Evolutionary conservation across 2,797 vertebrate genomes (phyloP).

Genomic region (Paedocypris micromegethes): DNA sequence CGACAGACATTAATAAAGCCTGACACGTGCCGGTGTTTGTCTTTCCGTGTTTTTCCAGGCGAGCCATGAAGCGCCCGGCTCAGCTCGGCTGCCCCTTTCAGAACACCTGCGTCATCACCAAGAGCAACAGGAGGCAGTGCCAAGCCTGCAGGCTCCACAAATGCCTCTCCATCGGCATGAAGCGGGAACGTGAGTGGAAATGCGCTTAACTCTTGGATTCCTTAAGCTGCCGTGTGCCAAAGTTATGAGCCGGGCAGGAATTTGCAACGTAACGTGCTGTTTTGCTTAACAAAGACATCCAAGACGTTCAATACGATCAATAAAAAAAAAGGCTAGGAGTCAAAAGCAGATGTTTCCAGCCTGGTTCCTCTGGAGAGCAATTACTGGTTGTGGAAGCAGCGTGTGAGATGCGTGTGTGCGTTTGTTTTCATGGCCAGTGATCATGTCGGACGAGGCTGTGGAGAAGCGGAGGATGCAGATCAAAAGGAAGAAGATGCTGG

Average conservation of each 20-base stretch:
- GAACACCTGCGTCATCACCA: slow-evolving; percentile 70
- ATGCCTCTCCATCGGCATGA: slow-evolving; percentile 75
- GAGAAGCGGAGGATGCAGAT: slow-evolving; percentile 66
- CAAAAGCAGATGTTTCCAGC: too few relatives aligned
- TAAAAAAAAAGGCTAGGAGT: too few relatives aligned
- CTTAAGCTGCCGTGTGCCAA: background rate
- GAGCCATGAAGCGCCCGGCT: slow-evolving; percentile 66
- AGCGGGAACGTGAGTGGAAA: slow-evolving; percentile 67
- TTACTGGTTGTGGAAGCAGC: too few relatives aligned
- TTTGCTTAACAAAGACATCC: too few relatives aligned
- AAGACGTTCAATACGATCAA: too few relatives aligned
- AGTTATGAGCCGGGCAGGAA: background rate
- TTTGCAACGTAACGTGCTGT: too few relatives aligned
- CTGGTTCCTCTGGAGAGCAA: background rate
- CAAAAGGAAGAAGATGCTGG: slow-evolving; percentile 57
- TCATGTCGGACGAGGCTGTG: slow-evolving; percentile 75
- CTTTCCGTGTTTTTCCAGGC: slow-evolving; percentile 52
- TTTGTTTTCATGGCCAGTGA: slow-evolving; percentile 59
- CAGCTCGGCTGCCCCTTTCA: slow-evolving; percentile 65
- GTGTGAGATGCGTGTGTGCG: background rate
- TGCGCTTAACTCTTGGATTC: background rate
- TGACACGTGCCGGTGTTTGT: slow-evolving; percentile 7
- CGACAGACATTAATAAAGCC: too few relatives aligned
- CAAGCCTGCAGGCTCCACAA: slow-evolving; percentile 76
- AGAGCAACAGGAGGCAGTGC: slow-evolving; percentile 70